Base-by-base conservation (phyloP, 2,888 invertebrate species). In the Polymixis lichenea region DNA sequence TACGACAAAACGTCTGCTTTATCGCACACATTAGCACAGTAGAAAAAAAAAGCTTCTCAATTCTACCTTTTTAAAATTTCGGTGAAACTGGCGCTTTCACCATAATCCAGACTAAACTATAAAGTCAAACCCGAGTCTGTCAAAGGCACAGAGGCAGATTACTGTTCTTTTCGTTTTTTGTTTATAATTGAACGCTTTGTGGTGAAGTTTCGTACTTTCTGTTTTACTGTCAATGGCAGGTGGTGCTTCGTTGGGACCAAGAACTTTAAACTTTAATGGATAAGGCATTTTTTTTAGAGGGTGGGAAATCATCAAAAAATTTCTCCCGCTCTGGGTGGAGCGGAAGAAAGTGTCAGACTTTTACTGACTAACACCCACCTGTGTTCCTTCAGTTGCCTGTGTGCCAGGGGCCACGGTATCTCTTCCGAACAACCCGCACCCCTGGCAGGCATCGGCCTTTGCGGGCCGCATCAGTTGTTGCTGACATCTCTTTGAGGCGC, bases 171-270 rank as follows among this genome's bases (percentile, higher is more conserved):
- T 91, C 88, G 87, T 93, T 93, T 95, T 95, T 94, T 92, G 92
- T 91, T 93, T 92, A 90, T 93, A 92, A 94, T 93, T 94, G 91
- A 90, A 90, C 89, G 93, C 94, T 95, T 95, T 95, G 94, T 93
- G 91, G 88, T 79, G 69, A 78, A 85, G 91, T 94, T 94, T 90
- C 85, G 86, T 89, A 43, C 75, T 64, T 74, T 77, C 83, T 69
- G 67, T 51, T 93, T 90, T 88, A 88, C 91, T 91, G 92, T 91
- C 93, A 92, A 92, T 92, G 91, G 89, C 89, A 87, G 87, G 89
- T 84, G 80, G 82, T 83, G 83, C 75, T 72, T 84, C 46, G 46
- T 56, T 55, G 13, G 4, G 0, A 19, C 1, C n/a, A 19, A 58
- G 22, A 55, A 43, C n/a, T 46, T 9, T 11, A 0, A 22, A 56